Percentiles rank a stretch among this genome's conserved stretches.
These are phyloP conservation scores for Labeo calbasu DNA, from an alignment of 2,797 vertebrate species.

Conservation along the genomic window DNA sequence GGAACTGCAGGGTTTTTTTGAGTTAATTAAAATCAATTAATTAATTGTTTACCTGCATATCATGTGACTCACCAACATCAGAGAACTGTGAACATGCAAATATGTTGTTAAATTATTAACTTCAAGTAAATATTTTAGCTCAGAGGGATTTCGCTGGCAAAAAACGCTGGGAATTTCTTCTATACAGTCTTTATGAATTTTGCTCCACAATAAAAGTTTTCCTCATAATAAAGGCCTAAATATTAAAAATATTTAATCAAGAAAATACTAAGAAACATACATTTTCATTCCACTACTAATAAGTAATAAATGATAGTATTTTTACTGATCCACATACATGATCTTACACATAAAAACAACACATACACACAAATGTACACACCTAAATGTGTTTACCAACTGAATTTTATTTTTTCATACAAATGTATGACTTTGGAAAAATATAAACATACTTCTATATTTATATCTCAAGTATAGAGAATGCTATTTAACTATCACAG, in stretches of 20 bases:
- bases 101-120: background rate
- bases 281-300: background rate
- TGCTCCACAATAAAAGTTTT: background rate
- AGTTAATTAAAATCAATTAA: background rate
- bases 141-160: background rate
- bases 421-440: slow-evolving; percentile 13
- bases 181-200: background rate
- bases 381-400: background rate
- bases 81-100: background rate
- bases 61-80: background rate
- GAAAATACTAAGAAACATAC: background rate
- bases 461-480: background rate
- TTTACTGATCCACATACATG: background rate
- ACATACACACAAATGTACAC: background rate
- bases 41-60: background rate
- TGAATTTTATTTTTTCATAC: slow-evolving; percentile 6
- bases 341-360: background rate
- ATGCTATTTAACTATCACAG: slow-evolving; percentile 1
- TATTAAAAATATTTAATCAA: background rate
- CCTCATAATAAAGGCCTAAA: background rate
- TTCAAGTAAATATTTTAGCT: background rate
- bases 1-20: background rate
- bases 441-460: slow-evolving; percentile 10
- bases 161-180: background rate
- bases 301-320: background rate